A percentile compares a stretch with the other conserved stretches of the same genome.
Conservation (phyloP, 2,888 invertebrate species). For the Elgonia sp. region DNA sequence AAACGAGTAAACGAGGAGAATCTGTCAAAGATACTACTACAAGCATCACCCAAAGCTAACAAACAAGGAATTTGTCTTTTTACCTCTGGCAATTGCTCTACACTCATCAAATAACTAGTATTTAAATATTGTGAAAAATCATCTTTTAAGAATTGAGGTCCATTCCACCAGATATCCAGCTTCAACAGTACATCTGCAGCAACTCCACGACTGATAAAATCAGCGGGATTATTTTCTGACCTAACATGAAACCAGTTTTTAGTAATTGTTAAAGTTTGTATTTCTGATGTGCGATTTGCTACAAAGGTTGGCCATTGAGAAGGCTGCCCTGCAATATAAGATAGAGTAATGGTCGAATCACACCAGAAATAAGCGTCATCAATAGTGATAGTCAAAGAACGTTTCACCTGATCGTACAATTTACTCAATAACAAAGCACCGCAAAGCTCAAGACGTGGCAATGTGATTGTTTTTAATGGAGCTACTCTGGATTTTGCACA, state of each 20-base stretch:
- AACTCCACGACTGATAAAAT: slow-evolving; percentile 29
- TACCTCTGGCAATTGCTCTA: slow-evolving; percentile 1
- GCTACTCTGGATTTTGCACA: slow-evolving; percentile 22
- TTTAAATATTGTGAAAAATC: slow-evolving; percentile 19
- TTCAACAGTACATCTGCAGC: background rate
- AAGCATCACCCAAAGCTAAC: background rate
- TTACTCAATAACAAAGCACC: background rate
- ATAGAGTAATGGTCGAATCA: slow-evolving; percentile 76
- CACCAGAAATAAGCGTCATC: slow-evolving; percentile 70
- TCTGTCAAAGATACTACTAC: background rate
- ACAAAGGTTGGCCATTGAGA: slow-evolving; percentile 29
- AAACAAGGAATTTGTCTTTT: background rate
- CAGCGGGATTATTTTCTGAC: slow-evolving; percentile 55
- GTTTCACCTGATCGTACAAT: background rate
- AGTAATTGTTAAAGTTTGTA: slow-evolving; percentile 9
- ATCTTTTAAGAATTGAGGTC: slow-evolving; percentile 26
- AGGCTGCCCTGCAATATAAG: slow-evolving; percentile 75
- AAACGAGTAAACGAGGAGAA: slow-evolving; percentile 22
- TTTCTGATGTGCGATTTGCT: slow-evolving; percentile 50
- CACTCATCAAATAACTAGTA: slow-evolving; percentile 17
- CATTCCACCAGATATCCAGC: slow-evolving; percentile 54
- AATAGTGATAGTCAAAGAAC: background rate
- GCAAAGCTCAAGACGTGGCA: background rate
- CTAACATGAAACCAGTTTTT: slow-evolving; percentile 44
- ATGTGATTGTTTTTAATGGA: slow-evolving; percentile 8